Base-by-base conservation (phyloP, 2,797 vertebrate species). In the Hippopotamyrus pictus region DNA sequence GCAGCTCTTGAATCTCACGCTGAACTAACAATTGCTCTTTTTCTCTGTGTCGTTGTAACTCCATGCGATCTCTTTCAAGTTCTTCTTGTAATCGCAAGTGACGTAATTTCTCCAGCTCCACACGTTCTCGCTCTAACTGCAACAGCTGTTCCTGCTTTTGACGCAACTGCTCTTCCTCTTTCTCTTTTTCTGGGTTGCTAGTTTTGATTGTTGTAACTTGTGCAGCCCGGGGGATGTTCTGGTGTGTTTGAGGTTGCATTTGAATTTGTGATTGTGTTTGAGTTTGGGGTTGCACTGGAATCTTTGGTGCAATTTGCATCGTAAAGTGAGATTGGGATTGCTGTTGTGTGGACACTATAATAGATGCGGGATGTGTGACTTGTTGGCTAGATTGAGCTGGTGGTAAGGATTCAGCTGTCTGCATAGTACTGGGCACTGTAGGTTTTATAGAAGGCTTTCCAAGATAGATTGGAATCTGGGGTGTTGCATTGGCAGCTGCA, bases 11-110 rank as follows among this genome's bases (percentile, higher is more conserved):
- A 92, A 99, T 95, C 93, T 99, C 99, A 91, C 97, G 96, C 90
- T 99, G 98, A 92, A 99, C 98, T 91, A 99, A 94, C 76, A 99
- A 94, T 94, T 99, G 98, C 92, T 99, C 99, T 90, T 99, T 99
- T 91, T 99, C 98, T 2, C 98, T 95, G 91, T 99, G 98, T 25
- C 97, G 91, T 92, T 99, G 98, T 89, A 99, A 94, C 93, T 99
- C 99, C 0, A 96, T 94, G 0, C 98, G 96, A 91, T 99, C 98
- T 59, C 97, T 94, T 90, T 99, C 99, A 88, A 99, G 96, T 92
- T 99, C 98, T 57, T 99, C 99, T 53, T 99, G 98, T 41, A 99
- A 93, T 29, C 98, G 96, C 88, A 98, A 91, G 89, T 99, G 99
- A 5, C 98, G 95, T 88, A 99, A 93, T 93, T 99, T 99, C 93